Base-by-base conservation (phyloP, 2,888 invertebrate species). In the Rhagophthalmus giganteus region DNA sequence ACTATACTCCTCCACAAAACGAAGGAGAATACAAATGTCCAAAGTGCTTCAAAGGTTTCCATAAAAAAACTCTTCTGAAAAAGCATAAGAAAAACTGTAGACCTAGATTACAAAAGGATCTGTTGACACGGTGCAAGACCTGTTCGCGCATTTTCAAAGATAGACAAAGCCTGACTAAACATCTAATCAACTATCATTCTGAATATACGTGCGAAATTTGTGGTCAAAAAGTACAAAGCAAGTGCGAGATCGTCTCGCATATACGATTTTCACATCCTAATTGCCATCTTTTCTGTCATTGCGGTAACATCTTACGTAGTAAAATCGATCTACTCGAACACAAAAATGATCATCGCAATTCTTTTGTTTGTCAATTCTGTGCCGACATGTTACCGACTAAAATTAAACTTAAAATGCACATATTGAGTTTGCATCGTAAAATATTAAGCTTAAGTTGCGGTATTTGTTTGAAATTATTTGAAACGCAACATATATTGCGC, bases 11-110 rank as follows among this genome's bases (percentile, higher is more conserved):
- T 2, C 69, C 71, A 0, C 71, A 72, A n/a, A 77, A 77, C 38
- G 76, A 75, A 26, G 76, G 75, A 2, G 69, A 76, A 2, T 79
- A 76, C 61, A 77, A 78, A 41, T 81, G 81, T 45, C 76, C 76
- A 1, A 81, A 80, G 58, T 81, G 81, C 57, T 74, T 76, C 28
- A 81, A 81, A 62, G 74, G 76, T 3, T 82, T 82, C 63, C 77
- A 79, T 53, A 81, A 81, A 57, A 75, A 78, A 32, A 75, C 79
- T 40, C 64, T 81, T 10, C 63, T 81, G 12, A 77, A 79, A 47
- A 81, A 81, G 62, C 82, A 82, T 62, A 77, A 79, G 69, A 81
- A 80, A 57, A 81, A 81, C 52, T 82, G 82, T 61, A 65, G 72
- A 15, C 74, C 70, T 1, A 68, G 66, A 13, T 60, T 72, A 26